Evolutionary conservation across 2,797 vertebrate species (phyloP), one percentile per base, ranked within the genome.

Genomic region (Serranus cabrilla): DNA sequence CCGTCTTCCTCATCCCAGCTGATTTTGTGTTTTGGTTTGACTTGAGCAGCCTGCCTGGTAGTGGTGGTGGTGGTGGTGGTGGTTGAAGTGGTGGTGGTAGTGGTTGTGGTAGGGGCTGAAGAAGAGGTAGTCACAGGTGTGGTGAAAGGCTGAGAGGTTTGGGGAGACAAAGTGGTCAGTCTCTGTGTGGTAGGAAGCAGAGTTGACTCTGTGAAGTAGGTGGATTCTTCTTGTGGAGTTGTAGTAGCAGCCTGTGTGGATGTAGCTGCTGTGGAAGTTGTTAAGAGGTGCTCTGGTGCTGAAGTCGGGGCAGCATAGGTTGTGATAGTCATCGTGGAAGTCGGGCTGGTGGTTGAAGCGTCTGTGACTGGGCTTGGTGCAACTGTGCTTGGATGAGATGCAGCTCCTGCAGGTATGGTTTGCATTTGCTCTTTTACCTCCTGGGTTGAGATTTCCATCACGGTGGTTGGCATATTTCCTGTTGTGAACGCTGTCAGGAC

Each of bases 1-100:
- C 34, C 7, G 8, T 80, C 71, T 45, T 91, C 87, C 84, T 94
- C 91, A 1, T 93, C 84, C 93, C 93, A 94, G 69, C 59, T 91
- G 70, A 94, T 91, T 77, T 80, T 92, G 80, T 90, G 92, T 73
- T 90, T 94, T 9, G 58, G 57, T 85, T 88, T 93, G 55, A 45
- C 47, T 31, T 55, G 61, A 52, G 42, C 12, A 27, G 72, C 43
- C 50, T 74, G 81, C 40, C 43, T 76, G 49, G 77, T 25, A 0
- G 55, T 72, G 1, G 52, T 46, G 1, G 59, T 27, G 16, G 64
- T 62, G 5, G 75, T 54, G 2, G 70, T 51, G 7, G 40, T 21
- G 0, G 49, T 42, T 1, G 60, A 12, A 6, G 67, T 25, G 0
- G 76, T 58, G n/a, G 74, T 72, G 11, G 74, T 49, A 7, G 80